A percentile compares a stretch with the other conserved stretches of the same genome.
Evolutionary conservation across 2,888 invertebrate species (phyloP).

Genomic region (Nysson spinosus): DNA sequence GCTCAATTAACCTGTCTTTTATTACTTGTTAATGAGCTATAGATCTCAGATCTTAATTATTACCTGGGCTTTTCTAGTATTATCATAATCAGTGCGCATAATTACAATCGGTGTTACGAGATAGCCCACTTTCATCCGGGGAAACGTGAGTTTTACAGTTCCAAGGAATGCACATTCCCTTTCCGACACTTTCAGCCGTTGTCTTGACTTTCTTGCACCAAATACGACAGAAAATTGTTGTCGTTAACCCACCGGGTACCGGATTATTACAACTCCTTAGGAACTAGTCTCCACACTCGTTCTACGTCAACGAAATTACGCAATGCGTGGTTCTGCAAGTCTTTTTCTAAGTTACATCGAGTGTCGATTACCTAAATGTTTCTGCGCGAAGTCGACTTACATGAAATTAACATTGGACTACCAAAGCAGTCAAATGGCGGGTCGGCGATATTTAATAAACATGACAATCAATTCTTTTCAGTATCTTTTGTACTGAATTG

Average conservation of each 20-base stretch:
- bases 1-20: too few species aligned
- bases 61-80: too few species aligned
- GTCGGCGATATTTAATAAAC: too few species aligned
- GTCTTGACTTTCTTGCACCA: conserved; percentile 7
- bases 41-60: too few species aligned
- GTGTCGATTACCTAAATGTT: conserved; percentile 16
- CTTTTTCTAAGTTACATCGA: conserved; percentile 20
- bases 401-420: too few species aligned
- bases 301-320: conserved; percentile 25
- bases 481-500: too few species aligned
- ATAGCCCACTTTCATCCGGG: conserved; percentile 13
- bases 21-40: too few species aligned
- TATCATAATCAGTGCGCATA: too few species aligned
- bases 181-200: conserved; percentile 1
- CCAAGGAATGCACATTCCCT: not conserved
- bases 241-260: too few species aligned
- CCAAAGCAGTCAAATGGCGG: too few species aligned
- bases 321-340: not conserved
- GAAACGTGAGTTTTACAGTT: not conserved
- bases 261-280: conserved; percentile 4
- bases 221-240: not conserved
- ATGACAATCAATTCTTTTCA: too few species aligned
- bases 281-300: conserved; percentile 5
- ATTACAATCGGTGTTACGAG: conserved; percentile 1
- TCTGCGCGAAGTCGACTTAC: not conserved